These are phyloP conservation scores for Trematocara nigrifrons DNA, from an alignment of 2,113 vertebrate species.

Conservation along the genomic window DNA sequence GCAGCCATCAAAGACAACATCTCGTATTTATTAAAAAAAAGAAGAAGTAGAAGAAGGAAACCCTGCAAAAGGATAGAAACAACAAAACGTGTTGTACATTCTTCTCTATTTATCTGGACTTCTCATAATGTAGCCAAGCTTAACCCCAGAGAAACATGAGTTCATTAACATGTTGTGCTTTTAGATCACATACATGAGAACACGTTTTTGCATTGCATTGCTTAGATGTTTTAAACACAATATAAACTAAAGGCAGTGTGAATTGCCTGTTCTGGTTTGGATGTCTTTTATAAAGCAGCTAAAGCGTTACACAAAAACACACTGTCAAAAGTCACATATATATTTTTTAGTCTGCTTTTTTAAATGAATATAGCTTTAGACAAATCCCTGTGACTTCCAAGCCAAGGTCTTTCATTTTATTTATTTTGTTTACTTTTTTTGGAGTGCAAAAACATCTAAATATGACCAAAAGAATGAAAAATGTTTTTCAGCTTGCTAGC, in stretches of 20 bases:
- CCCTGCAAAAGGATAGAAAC: conserved; percentile 28
- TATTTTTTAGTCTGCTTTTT: not conserved
- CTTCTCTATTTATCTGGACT: not conserved
- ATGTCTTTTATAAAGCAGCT: not conserved
- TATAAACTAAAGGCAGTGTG: not conserved
- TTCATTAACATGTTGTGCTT: not conserved
- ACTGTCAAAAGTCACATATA: not conserved
- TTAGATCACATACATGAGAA: not conserved
- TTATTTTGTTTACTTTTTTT: not conserved
- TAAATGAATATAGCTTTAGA: not conserved
- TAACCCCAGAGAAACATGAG: not conserved
- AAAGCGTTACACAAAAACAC: not conserved
- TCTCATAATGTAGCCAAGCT: not conserved
- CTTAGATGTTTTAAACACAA: not conserved
- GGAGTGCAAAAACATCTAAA: not conserved
- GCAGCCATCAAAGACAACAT: conserved; percentile 85
- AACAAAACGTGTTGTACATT: conserved; percentile 22
- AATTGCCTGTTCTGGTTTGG: not conserved
- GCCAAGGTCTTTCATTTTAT: not conserved
- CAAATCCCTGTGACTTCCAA: not conserved
- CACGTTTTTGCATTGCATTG: not conserved
- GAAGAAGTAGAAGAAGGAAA: not conserved
- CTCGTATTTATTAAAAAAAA: conserved; percentile 67
- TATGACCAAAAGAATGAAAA: not conserved
- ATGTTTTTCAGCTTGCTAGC: not conserved